Conservation (phyloP, 2,797 vertebrate genomes). For the Picus viridis region DNA sequence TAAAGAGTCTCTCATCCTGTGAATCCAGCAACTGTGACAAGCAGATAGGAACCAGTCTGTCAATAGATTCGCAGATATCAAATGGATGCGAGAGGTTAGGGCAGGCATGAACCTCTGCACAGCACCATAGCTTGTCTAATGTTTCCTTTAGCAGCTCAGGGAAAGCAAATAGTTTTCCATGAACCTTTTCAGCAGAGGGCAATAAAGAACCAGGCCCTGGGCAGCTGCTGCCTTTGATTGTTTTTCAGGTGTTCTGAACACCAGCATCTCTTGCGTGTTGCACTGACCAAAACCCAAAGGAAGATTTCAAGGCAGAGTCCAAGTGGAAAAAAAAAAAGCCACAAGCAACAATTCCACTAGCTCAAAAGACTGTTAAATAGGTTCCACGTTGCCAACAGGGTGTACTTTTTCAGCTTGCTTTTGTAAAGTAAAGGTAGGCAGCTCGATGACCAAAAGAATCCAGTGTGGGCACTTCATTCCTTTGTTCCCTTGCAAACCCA, state of each 20-base stretch:
- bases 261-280: neutral
- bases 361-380: neutral
- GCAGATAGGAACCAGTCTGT: slow-evolving; percentile 54
- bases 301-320: neutral
- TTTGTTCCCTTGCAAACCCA: neutral
- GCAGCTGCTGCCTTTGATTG: slow-evolving; percentile 52
- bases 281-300: neutral
- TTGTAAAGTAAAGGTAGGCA: neutral
- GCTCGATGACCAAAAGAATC: neutral
- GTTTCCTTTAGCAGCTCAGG: slow-evolving; percentile 32
- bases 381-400: neutral
- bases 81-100: neutral
- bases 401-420: neutral
- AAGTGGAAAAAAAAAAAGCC: neutral
- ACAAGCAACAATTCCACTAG: neutral
- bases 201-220: slow-evolving; percentile 53
- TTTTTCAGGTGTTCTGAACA: neutral
- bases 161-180: slow-evolving; percentile 62
- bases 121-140: slow-evolving; percentile 14
- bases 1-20: slow-evolving; percentile 38
- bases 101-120: slow-evolving; percentile 17
- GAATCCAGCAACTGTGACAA: slow-evolving; percentile 45
- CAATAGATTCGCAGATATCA: slow-evolving; percentile 57
- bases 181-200: slow-evolving; percentile 44
- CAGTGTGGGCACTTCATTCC: neutral